Conservation (phyloP, 1,140 invertebrate genomes). For the Mycetomoellerius zeteki region DNA sequence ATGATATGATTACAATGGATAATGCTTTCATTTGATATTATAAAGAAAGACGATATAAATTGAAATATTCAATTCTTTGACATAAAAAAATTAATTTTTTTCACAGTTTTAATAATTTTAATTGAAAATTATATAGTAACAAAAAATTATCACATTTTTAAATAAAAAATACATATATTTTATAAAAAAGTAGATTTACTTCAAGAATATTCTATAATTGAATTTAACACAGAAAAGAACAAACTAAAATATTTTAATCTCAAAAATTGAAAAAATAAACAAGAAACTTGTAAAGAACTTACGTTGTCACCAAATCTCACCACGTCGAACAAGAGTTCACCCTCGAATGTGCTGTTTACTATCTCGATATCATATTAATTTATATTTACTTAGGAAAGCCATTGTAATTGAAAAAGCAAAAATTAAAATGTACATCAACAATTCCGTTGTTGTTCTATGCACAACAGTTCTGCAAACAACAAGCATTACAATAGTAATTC, state of each 20-base stretch:
- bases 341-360: neutral
- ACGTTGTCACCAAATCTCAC: no score
- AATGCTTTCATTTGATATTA: neutral
- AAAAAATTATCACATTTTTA: neutral
- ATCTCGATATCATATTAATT: neutral
- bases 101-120: no score
- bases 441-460: slow-evolving; percentile 1
- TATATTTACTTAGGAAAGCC: neutral
- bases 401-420: neutral
- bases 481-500: slow-evolving; percentile 17
- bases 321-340: no score
- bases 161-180: neutral
- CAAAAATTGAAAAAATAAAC: neutral
- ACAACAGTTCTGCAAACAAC: neutral
- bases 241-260: neutral
- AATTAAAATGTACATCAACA: neutral
- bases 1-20: neutral
- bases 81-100: no score
- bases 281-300: neutral
- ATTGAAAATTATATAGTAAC: neutral
- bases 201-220: neutral
- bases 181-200: neutral
- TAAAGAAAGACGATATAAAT: neutral
- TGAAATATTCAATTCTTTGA: neutral
- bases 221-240: neutral